Evolutionary conservation across 2,797 vertebrate species (phyloP), one percentile per base, ranked within the genome.

Genomic region (Helostoma temminkii): DNA sequence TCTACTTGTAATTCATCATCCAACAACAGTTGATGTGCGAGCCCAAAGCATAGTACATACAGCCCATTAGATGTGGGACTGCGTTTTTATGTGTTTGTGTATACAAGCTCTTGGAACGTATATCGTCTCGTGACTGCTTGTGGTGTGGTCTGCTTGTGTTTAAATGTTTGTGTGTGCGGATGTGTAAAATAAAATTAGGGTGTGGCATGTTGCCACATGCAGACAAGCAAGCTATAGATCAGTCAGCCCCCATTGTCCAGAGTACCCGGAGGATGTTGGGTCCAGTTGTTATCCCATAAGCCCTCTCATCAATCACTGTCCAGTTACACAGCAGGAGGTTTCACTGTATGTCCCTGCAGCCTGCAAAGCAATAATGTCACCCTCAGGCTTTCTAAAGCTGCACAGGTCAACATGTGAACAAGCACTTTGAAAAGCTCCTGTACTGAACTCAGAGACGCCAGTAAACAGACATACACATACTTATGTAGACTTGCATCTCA

Each of bases 221-320:
- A 39, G 42, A 46, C 66, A 52, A 72, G 66, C 58, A 34, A 34
- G 32, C 12, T 34, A 1, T 34, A 34, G 32, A 12, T 34, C 32
- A 4, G 80, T 80, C 73, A 83, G 72, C 52, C 71, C 67, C 49
- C 24, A 62, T 73, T 66, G 74, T 68, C 66, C n/a, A 18, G 39
- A 82, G 76, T 60, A 78, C 66, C 71, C 59, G 74, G 76, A 80
- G 68, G 70, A 11, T 78, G 73, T 52, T 6, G 2, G 58, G 49
- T 73, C 78, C 72, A 60, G 70, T 67, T 49, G 50, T 74, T 74
- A 53, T 80, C 72, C 83, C 76, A 61, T 90, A 81, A 84, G 49
- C 66, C 54, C 28, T 10, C 7, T 57, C 83, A 89, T 92, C 82
- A 80, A 82, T 89, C 88, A 83, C 62, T 66, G 83, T 71, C 73